Evolutionary conservation across 1,140 invertebrate species (phyloP).

Genomic region (Drosophila elegans): DNA sequence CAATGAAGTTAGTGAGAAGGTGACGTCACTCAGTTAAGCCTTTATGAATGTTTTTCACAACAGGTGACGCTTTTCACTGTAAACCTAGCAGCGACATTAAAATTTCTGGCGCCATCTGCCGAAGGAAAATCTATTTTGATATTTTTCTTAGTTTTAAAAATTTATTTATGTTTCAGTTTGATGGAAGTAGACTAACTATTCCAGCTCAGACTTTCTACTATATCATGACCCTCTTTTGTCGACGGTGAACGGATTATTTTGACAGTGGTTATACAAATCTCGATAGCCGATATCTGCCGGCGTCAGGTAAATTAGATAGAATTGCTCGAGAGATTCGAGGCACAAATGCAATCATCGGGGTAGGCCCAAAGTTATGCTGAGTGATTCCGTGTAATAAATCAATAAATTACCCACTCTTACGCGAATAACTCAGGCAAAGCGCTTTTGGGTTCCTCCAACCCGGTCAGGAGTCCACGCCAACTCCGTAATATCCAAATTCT

Average conservation of each 20-base stretch:
- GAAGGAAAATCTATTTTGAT: no score
- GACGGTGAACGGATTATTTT: background rate
- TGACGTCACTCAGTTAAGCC: slow-evolving; percentile 9
- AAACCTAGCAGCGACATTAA: no score
- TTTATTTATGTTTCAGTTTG: no score
- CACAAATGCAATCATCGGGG: slow-evolving; percentile 35
- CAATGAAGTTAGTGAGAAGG: background rate
- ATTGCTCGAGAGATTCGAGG: slow-evolving; percentile 40
- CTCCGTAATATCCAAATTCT: slow-evolving; percentile 37
- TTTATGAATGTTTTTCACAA: no score
- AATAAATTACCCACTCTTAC: slow-evolving; percentile 71
- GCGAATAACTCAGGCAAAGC: slow-evolving; percentile 55
- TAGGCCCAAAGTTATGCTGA: slow-evolving; percentile 76
- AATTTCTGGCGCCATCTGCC: no score
- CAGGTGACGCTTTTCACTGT: no score
- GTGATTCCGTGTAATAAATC: slow-evolving; percentile 81
- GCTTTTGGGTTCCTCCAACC: slow-evolving; percentile 32
- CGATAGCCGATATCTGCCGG: slow-evolving; percentile 19
- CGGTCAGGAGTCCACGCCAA: slow-evolving; percentile 41
- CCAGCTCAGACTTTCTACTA: background rate
- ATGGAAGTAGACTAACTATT: no score
- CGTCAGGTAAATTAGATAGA: slow-evolving; percentile 65
- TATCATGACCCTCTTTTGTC: background rate
- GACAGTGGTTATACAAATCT: background rate
- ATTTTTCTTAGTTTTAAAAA: no score